These are phyloP conservation scores for Erpetoichthys calabaricus DNA, from an alignment of 2,797 vertebrate species.

Conservation along the genomic window DNA sequence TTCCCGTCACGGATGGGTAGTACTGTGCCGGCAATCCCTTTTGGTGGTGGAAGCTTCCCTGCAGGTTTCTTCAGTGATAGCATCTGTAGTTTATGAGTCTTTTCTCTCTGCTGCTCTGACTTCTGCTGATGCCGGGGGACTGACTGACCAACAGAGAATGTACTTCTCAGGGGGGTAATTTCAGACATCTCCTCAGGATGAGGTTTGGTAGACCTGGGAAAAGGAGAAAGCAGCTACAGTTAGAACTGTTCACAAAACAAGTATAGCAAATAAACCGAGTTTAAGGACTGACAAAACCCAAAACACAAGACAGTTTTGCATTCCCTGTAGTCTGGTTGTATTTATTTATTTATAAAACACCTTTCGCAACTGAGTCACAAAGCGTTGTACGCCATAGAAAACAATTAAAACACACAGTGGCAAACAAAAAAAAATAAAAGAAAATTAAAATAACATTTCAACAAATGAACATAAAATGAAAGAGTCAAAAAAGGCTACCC, in stretches of 20 bases:
- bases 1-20: not conserved
- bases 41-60: conserved; percentile 8
- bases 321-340: too few relatives aligned
- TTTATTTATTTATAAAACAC: too few relatives aligned
- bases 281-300: not conserved
- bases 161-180: conserved; percentile 7
- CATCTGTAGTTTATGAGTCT: conserved; percentile 5
- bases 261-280: not conserved
- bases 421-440: too few relatives aligned
- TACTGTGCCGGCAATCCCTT: conserved; percentile 9
- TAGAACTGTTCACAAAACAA: not conserved
- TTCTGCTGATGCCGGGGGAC: not conserved
- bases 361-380: too few relatives aligned
- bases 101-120: not conserved
- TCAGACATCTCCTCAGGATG: not conserved
- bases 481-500: too few relatives aligned
- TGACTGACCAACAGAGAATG: conserved; percentile 9
- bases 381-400: too few relatives aligned
- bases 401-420: too few relatives aligned
- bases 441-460: too few relatives aligned
- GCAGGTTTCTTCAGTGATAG: conserved; percentile 10
- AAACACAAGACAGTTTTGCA: not conserved
- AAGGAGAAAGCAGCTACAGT: conserved; percentile 2
- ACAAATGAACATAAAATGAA: too few relatives aligned
- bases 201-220: not conserved